Base-by-base conservation (phyloP, 2,113 vertebrate genomes). In the Tricholaema leucomelas region DNA sequence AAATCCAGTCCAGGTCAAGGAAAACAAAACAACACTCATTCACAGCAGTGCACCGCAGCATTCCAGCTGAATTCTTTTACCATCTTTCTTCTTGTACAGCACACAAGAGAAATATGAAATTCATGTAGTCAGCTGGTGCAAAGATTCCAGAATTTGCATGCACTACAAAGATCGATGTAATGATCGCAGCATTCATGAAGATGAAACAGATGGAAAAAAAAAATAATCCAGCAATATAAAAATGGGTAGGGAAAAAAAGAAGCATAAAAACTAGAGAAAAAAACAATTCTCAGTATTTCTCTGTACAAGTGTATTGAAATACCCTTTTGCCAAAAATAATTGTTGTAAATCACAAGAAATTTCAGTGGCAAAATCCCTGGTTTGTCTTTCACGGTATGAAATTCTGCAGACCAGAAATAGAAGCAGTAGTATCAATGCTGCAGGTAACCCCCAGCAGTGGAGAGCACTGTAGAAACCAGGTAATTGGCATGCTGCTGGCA, bases 261-360 rank as follows among this genome's bases (percentile, higher is more conserved):
- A 60, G 6, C 3, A 1, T 36, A n/a, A 48, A 35, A 28, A 50
- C 6, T 13, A 25, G 20, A 20, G 20, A 4, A 2, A 2, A 27
- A 28, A 25, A 50, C 46, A 36, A 31, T 25, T 77, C 44, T 61
- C 42, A 28, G 23, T 35, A 70, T 76, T 90, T 58, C 15, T 90
- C 28, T 15, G 20, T 38, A 42, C 3, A 42, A 44, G 8, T 56
- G 48, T 42, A 46, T 28, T 40, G 35, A 25, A 61, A 18, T 6
- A 5, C 7, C 10, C 46, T 74, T 88, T 64, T 60, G 18, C 18
- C 71, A 66, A 90, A 70, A 44, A 63, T 52, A 42, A 12, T 3
- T 67, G 31, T 48, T 50, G 8, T 60, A 74, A 36, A 81, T 52
- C 3, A 48, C 30, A 77, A 23, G 36, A 70, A n/a, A 74, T 71